Conservation (phyloP, 1,140 invertebrate species). For the Drosophila nikananu region DNA sequence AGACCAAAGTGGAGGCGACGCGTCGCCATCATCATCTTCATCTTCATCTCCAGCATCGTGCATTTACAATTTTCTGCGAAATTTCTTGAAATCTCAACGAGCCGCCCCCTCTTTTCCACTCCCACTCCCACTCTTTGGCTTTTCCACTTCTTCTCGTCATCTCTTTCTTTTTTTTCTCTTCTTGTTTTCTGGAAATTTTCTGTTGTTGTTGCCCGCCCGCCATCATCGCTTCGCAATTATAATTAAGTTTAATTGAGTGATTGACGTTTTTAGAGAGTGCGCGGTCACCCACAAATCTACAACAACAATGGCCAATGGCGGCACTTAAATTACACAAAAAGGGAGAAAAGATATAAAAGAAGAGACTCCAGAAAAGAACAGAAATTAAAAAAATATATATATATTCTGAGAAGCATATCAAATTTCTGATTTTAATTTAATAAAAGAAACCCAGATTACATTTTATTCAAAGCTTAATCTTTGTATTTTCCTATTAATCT, state of each 20-base stretch:
- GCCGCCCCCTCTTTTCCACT: slow-evolving; percentile 37
- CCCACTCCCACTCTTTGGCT: slow-evolving; percentile 9
- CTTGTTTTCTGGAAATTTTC: slow-evolving; percentile 46
- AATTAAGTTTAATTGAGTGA: slow-evolving; percentile 84
- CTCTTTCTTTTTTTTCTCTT: slow-evolving; percentile 2
- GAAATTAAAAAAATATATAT: not conserved
- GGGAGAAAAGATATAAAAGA: not conserved
- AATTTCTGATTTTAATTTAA: not conserved
- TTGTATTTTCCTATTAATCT: not conserved
- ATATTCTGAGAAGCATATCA: not conserved
- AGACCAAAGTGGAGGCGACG: slow-evolving; percentile 71
- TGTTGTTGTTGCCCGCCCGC: slow-evolving; percentile 59
- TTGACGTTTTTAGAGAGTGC: slow-evolving; percentile 83
- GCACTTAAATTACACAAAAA: slow-evolving; percentile 12
- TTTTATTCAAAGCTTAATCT: not conserved
- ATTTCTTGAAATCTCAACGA: slow-evolving; percentile 80
- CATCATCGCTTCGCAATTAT: slow-evolving; percentile 84
- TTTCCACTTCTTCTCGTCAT: slow-evolving; percentile 7
- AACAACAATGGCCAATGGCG: slow-evolving; percentile 44
- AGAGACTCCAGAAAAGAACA: not conserved
- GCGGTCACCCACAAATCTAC: slow-evolving; percentile 82
- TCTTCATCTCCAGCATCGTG: slow-evolving; percentile 50
- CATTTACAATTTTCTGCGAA: slow-evolving; percentile 82
- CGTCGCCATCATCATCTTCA: slow-evolving; percentile 53
- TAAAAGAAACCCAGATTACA: not conserved